Evolutionary conservation across 92 coral and sea anemone species (phyloP).

Genomic region (Epizoanthus illoricatus): DNA sequence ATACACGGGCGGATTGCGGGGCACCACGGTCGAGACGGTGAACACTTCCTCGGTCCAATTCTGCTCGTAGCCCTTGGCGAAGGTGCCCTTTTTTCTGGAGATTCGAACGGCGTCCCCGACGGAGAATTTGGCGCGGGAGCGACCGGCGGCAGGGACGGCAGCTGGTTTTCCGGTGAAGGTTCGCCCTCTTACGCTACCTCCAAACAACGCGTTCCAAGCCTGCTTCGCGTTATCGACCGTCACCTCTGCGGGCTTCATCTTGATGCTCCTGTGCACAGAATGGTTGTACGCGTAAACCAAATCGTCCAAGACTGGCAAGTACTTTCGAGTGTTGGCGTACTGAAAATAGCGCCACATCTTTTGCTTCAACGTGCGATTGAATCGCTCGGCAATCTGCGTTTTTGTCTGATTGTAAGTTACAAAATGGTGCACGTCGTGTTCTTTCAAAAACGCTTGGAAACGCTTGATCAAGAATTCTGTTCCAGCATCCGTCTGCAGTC

Average conservation of each 20-base stretch:
- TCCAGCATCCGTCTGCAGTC: conserved; percentile 24
- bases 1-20: neutral
- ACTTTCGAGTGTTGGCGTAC: neutral
- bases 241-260: neutral
- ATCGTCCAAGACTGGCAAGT: neutral
- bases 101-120: neutral
- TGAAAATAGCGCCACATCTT: conserved; percentile 40
- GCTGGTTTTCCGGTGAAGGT: no score
- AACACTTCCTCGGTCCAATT: conserved; percentile 11
- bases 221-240: neutral
- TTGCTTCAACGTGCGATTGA: conserved; percentile 29
- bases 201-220: neutral
- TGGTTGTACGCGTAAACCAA: neutral
- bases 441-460: conserved; percentile 4
- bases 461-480: conserved; percentile 22
- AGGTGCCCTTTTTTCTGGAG: neutral
- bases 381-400: conserved; percentile 21
- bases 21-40: neutral
- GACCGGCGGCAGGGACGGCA: no score
- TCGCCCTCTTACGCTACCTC: neutral
- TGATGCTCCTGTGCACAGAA: neutral
- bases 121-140: neutral
- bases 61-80: conserved; percentile 3
- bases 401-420: conserved; percentile 35
- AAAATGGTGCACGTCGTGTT: neutral